Evolutionary conservation across 2,797 vertebrate species (phyloP), one percentile per base, ranked within the genome.

Genomic region (Triplophysa yarkandensis): DNA sequence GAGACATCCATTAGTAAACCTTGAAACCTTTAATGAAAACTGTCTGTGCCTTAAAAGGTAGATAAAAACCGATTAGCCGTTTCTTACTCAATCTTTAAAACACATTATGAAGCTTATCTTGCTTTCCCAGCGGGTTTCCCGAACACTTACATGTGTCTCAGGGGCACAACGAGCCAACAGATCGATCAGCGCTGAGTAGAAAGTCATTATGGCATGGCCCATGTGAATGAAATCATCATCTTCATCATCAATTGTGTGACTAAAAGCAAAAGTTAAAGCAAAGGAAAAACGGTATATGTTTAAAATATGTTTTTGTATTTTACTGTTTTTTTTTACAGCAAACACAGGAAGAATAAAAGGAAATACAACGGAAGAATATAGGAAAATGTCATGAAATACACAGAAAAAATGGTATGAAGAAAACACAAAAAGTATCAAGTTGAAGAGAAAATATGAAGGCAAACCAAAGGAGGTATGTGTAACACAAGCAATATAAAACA

Each of bases 131-230:
- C 0, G 2, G 73, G 54, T 60, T 60, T 67, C 8, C 46, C 9
- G 1, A 48, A 77, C 32, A 71, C 95, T 92, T 86, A 96, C 97
- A 5, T 98, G 95, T 91, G 94, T 96, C 89, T 98, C 97, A 27
- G 97, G 97, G 52, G 96, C 96, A 74, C 97, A 98, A 11, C 96
- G 95, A 14, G 95, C 96, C 25, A 98, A 85, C 61, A 98, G 91
- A 87, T 98, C 96, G 50, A 98, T 98, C 65, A 98, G 90, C 63
- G 96, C 95, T 0, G 96, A 93, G 80, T 98, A 98, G 85, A 98
- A 98, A 55, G 95, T 97, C 97, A 98, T 96, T 81, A 98, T 94
- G 65, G 96, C 95, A 0, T 98, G 95, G 58, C 97, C 96, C 93
- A 96, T 95, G 77, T 98, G 95, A 86, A 98, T 93, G 61, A 94